These are phyloP conservation scores for Aythya baeri DNA, from an alignment of 2,113 vertebrate genomes.

Conservation along the genomic window DNA sequence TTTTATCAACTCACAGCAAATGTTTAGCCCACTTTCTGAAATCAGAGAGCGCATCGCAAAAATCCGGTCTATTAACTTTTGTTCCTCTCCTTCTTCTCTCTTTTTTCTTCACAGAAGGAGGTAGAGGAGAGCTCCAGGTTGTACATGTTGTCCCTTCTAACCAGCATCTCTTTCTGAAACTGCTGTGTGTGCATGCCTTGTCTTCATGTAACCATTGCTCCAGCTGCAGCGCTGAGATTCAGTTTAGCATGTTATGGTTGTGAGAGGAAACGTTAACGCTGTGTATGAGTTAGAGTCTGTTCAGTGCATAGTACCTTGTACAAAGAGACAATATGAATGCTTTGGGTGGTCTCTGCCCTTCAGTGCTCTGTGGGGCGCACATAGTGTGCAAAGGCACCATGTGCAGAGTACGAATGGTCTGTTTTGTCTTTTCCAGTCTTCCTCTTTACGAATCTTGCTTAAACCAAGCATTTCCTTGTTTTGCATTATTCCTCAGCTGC, in stretches of 20 bases:
- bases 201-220: slow-evolving; percentile 1
- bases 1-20: neutral
- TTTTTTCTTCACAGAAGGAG: slow-evolving; percentile 84
- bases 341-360: neutral
- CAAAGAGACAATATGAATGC: neutral
- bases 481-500: neutral
- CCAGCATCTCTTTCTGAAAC: slow-evolving; percentile 28
- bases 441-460: neutral
- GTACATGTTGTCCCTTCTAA: slow-evolving; percentile 70
- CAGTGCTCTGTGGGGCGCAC: neutral
- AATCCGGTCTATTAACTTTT: slow-evolving; percentile 66
- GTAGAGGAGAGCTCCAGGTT: slow-evolving; percentile 91
- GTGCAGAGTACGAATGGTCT: neutral
- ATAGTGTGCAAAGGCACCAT: fast-evolving
- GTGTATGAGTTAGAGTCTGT: slow-evolving; percentile 57
- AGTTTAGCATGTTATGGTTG: slow-evolving; percentile 51
- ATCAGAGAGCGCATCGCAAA: neutral
- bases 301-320: slow-evolving; percentile 39
- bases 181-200: slow-evolving; percentile 44
- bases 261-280: slow-evolving; percentile 25
- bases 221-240: neutral
- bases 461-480: neutral
- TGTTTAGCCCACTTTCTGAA: neutral
- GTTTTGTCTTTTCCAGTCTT: neutral
- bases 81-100: slow-evolving; percentile 58